Conservation (phyloP, 2,113 vertebrate species). For the Mus pahari region DNA sequence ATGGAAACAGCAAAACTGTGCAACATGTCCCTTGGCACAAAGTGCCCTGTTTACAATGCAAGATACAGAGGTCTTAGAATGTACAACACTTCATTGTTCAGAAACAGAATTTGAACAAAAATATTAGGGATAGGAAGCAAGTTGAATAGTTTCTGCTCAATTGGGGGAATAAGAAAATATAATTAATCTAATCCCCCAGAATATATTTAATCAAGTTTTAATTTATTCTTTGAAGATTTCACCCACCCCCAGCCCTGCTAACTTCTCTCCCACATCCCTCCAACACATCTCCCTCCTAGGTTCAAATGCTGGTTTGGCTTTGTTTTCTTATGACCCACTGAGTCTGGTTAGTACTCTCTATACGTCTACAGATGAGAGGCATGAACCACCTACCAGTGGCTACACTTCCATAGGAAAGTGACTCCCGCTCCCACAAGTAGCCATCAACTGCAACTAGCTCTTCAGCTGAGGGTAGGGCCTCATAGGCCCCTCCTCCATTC, state of each 20-base stretch:
- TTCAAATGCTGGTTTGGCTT: background rate
- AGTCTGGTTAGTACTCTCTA: no score
- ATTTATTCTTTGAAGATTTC: background rate
- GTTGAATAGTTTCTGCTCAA: background rate
- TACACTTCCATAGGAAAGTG: background rate
- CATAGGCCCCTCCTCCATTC: background rate
- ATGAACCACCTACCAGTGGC: background rate
- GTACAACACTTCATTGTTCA: background rate
- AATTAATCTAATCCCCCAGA: background rate
- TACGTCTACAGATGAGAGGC: no score
- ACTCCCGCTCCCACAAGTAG: background rate
- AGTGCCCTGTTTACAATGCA: background rate
- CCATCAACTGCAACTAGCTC: background rate
- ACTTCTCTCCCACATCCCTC: background rate
- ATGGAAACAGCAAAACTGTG: background rate
- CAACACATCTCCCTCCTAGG: background rate
- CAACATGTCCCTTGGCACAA: background rate
- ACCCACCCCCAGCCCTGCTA: background rate
- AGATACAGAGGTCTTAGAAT: background rate
- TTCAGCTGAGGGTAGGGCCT: background rate
- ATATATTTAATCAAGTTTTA: background rate
- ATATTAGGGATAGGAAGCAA: background rate
- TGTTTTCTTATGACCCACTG: background rate
- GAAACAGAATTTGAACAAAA: background rate
- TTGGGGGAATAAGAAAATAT: background rate